These are phyloP conservation scores for Gymnogyps californianus DNA, from an alignment of 2,113 vertebrate species.

Conservation along the genomic window DNA sequence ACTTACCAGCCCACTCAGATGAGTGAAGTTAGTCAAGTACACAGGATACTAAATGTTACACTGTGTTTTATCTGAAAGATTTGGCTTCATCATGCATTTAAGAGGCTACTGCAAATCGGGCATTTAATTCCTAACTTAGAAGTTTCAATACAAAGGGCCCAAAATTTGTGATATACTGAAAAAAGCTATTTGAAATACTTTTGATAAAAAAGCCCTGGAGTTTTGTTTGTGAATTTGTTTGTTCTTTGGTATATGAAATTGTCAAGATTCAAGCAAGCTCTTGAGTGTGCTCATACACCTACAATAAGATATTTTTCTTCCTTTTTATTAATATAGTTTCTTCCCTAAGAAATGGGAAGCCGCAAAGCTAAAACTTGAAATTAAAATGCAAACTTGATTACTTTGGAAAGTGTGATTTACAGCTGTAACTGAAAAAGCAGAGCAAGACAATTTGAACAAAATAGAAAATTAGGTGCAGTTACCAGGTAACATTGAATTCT, in stretches of 20 bases:
- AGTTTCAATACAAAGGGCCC: not conserved
- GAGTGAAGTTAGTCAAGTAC: not conserved
- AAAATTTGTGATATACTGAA: not conserved
- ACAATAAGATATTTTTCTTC: not conserved
- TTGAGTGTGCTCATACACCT: not conserved
- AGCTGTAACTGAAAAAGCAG: not conserved
- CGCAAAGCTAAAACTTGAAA: not conserved
- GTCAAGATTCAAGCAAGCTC: not conserved
- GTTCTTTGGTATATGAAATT: not conserved
- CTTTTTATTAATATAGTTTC: not conserved
- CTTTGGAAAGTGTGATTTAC: not conserved
- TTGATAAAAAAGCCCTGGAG: not conserved
- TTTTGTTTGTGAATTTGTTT: not conserved
- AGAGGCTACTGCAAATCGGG: not conserved
- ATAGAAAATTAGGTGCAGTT: not conserved
- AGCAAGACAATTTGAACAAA: not conserved
- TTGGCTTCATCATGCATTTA: not conserved
- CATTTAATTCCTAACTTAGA: not conserved
- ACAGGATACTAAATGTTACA: not conserved
- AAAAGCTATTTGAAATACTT: not conserved
- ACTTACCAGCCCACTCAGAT: accelerated
- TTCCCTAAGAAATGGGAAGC: not conserved
- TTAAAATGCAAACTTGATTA: not conserved
- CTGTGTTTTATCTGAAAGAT: not conserved
- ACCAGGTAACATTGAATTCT: not conserved